Evolutionary conservation across 2,113 vertebrate genomes (phyloP).

Genomic region (Rhinolophus sinicus): DNA sequence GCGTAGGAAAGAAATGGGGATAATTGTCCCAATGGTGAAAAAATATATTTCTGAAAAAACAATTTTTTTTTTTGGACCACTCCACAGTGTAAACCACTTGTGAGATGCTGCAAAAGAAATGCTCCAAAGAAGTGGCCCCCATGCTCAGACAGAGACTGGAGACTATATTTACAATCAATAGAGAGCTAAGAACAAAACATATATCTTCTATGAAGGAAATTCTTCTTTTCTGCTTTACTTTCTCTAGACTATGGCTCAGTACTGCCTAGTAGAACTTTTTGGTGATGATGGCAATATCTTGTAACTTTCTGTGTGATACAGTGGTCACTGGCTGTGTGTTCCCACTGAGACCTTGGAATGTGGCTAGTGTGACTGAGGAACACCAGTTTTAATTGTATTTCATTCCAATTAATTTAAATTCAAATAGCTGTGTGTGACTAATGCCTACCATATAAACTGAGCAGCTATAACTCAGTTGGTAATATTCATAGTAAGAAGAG

Average conservation of each 20-base stretch:
- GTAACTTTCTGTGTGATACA: accelerated
- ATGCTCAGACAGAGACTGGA: neutral
- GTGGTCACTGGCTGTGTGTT: neutral
- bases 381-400: neutral
- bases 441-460: neutral
- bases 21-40: neutral
- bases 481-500: neutral
- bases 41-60: neutral
- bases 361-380: neutral
- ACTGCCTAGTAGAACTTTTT: no score
- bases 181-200: neutral
- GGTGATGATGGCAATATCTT: accelerated
- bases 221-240: neutral
- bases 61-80: neutral
- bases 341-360: neutral
- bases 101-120: neutral
- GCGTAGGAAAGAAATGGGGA: neutral
- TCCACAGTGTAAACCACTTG: neutral
- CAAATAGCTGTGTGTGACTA: neutral
- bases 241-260: neutral
- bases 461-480: neutral
- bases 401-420: neutral
- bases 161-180: neutral
- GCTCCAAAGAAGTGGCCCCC: neutral
- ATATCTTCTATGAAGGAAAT: neutral